Conservation (phyloP, 2,888 invertebrate genomes). For the Drosophila greeni region DNA sequence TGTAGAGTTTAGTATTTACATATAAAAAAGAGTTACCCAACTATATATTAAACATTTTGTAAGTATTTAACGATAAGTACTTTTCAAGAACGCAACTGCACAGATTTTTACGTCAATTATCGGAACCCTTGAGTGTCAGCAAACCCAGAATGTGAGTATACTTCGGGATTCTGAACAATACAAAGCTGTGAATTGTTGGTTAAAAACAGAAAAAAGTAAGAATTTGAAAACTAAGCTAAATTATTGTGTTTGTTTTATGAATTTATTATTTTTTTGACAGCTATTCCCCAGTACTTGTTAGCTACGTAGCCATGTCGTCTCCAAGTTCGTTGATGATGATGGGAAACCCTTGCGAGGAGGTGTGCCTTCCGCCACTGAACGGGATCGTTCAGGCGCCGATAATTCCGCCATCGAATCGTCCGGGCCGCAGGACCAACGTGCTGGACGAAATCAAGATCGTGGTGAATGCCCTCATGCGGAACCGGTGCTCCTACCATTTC, state of each 20-base stretch:
- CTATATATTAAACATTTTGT: too few relatives aligned
- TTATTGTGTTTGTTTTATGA: not conserved
- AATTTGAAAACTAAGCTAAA: not conserved
- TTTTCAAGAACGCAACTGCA: too few relatives aligned
- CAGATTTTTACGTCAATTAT: not conserved
- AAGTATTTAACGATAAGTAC: too few relatives aligned
- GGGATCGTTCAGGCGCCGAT: conserved; percentile 50
- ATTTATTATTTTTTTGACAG: not conserved
- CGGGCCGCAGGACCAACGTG: conserved; percentile 38
- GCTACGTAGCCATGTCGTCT: not conserved
- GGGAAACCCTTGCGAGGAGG: not conserved
- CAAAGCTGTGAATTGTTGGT: not conserved
- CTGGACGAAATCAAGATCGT: conserved; percentile 33
- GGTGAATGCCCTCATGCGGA: conserved; percentile 17
- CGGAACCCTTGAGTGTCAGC: too few relatives aligned
- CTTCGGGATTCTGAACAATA: not conserved
- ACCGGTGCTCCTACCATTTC: conserved; percentile 23
- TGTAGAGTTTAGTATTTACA: too few relatives aligned
- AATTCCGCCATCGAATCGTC: conserved; percentile 23
- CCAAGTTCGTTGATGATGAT: not conserved
- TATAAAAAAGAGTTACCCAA: too few relatives aligned
- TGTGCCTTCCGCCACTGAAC: conserved; percentile 35
- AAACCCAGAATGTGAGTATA: not conserved
- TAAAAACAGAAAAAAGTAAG: conserved; percentile 2
- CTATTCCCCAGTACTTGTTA: too few relatives aligned